A percentile compares a stretch with the other conserved stretches of the same genome.
phyloP scores from a whole-genome alignment of 1,140 invertebrate species.

The Amyelois transitella region DNA sequence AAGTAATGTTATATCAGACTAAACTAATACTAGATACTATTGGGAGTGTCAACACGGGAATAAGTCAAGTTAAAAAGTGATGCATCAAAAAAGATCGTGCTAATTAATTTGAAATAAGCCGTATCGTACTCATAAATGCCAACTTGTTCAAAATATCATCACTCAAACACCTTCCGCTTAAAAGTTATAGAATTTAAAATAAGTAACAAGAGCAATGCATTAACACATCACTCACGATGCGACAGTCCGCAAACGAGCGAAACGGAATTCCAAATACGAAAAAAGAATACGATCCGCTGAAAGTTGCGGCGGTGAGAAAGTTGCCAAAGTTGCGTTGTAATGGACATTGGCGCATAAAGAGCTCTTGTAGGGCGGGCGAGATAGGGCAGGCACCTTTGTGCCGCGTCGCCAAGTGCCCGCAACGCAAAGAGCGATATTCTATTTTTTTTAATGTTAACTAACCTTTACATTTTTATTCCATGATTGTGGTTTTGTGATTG shows the following conservation, averaged over 20 bases:
- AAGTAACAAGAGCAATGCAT: not conserved
- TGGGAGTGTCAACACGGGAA: too few relatives aligned
- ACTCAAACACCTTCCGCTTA: not conserved
- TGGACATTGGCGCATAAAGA: slow-evolving; percentile 41
- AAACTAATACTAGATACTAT: too few relatives aligned
- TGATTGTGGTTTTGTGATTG: not conserved
- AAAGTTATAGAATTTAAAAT: not conserved
- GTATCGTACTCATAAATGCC: not conserved
- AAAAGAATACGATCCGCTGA: not conserved
- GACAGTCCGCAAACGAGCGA: slow-evolving; percentile 21
- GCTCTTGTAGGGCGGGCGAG: slow-evolving; percentile 32
- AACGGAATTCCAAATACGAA: slow-evolving; percentile 13
- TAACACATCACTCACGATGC: slow-evolving; percentile 21
- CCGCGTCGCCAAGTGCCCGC: slow-evolving; percentile 16
- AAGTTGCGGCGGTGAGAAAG: slow-evolving; percentile 13
- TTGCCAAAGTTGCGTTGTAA: slow-evolving; percentile 20
- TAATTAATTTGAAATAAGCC: too few relatives aligned
- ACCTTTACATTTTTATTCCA: not conserved
- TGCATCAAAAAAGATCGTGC: too few relatives aligned
- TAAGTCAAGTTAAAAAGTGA: too few relatives aligned
- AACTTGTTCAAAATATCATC: not conserved
- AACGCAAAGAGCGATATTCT: not conserved
- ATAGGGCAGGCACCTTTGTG: slow-evolving; percentile 48
- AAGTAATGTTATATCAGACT: too few relatives aligned
- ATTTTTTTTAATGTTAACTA: not conserved